Percentiles rank a stretch among this genome's conserved stretches.
phyloP scores from a whole-genome alignment of 2,888 invertebrate species.

The Meteorus colon region DNA sequence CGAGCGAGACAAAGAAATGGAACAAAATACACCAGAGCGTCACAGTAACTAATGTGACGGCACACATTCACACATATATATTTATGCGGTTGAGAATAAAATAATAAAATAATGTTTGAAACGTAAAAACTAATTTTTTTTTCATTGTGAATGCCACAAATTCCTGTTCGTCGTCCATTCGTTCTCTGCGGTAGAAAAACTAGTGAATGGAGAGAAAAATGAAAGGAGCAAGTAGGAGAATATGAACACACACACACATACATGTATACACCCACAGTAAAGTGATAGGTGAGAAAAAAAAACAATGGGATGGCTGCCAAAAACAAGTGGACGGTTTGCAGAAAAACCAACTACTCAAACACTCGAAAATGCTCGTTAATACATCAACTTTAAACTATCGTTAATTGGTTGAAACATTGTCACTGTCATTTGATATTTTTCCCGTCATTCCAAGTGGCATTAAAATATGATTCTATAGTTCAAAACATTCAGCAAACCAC shows the following conservation, averaged over 20 bases:
- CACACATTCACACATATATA: not conserved
- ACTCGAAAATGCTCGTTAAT: not conserved
- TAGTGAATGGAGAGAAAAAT: not conserved
- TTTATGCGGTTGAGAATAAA: not conserved
- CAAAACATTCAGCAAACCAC: not conserved
- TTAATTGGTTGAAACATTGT: not conserved
- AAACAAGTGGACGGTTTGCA: not conserved
- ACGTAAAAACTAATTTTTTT: not conserved
- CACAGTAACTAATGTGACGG: not conserved
- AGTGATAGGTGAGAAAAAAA: not conserved
- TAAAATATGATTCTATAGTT: not conserved
- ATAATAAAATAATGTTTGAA: constrained; percentile 25
- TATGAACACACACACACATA: not conserved
- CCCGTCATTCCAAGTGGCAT: not conserved
- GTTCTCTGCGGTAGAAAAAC: not conserved
- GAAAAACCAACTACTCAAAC: not conserved
- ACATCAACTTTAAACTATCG: not conserved
- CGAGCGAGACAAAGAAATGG: not conserved
- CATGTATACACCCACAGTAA: not conserved
- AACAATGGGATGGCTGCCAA: constrained; percentile 15
- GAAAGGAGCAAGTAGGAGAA: not conserved
- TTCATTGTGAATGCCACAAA: not conserved
- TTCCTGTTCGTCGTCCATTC: constrained; percentile 4
- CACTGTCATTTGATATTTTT: not conserved
- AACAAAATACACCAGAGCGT: not conserved